Conservation (phyloP, 2,888 invertebrate genomes). For the Teleogryllus oceanicus region DNA sequence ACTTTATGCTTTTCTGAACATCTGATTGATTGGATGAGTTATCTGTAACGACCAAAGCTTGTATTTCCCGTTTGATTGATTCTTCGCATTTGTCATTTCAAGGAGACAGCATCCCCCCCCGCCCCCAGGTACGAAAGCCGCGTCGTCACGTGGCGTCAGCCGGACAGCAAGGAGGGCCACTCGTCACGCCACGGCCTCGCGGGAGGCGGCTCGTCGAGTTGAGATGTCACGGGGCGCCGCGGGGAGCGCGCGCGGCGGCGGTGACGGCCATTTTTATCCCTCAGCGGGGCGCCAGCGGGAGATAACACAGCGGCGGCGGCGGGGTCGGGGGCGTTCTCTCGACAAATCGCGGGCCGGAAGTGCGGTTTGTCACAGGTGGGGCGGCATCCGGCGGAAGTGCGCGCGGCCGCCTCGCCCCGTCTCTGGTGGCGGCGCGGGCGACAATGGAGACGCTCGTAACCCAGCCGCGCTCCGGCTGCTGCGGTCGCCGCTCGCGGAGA, state of each 20-base stretch:
- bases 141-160: too few relatives aligned
- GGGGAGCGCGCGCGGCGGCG: neutral
- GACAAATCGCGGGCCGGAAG: constrained; percentile 6
- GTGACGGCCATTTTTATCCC: neutral
- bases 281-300: neutral
- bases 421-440: neutral
- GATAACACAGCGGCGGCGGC: neutral
- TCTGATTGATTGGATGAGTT: too few relatives aligned
- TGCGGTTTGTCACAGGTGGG: neutral
- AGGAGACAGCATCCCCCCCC: too few relatives aligned
- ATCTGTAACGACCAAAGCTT: too few relatives aligned
- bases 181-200: neutral
- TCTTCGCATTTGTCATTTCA: too few relatives aligned
- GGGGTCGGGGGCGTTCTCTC: neutral
- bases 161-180: too few relatives aligned
- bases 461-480: neutral
- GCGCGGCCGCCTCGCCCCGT: neutral
- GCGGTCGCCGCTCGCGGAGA: neutral
- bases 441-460: too few relatives aligned
- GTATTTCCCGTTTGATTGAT: too few relatives aligned
- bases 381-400: neutral
- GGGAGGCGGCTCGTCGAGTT: neutral
- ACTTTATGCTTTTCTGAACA: too few relatives aligned
- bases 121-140: too few relatives aligned
- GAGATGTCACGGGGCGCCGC: neutral